Conservation (phyloP, 2,797 vertebrate species). For the Oreochromis mossambicus region DNA sequence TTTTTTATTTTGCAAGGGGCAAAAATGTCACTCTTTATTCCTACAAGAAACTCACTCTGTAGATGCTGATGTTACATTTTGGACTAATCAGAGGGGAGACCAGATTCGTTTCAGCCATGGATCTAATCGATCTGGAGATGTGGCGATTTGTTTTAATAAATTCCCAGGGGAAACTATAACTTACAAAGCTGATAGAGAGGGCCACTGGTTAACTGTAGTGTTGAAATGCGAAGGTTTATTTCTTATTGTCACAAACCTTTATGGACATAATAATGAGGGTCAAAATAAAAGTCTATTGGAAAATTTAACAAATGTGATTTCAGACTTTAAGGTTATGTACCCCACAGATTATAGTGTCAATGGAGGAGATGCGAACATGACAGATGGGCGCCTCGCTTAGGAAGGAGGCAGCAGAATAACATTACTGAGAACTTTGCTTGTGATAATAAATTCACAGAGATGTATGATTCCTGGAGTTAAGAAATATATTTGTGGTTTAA, state of each 20-base stretch:
- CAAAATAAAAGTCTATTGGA: neutral
- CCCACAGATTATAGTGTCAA: neutral
- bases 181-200: neutral
- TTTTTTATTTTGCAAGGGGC: neutral
- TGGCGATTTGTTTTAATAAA: neutral
- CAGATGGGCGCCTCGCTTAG: neutral
- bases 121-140: fast-evolving
- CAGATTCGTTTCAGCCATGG: neutral
- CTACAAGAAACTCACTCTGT: neutral
- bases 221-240: neutral
- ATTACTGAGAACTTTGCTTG: neutral
- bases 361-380: neutral
- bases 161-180: neutral
- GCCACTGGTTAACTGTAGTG: neutral
- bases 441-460: neutral
- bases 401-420: neutral
- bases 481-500: neutral
- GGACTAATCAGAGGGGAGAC: neutral
- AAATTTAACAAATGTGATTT: neutral
- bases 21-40: neutral
- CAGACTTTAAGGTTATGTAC: neutral
- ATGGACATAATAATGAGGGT: neutral
- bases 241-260: neutral
- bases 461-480: neutral
- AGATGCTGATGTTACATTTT: neutral